These are phyloP conservation scores for Nipponia nippon DNA, from an alignment of 2,113 vertebrate genomes.

Conservation along the genomic window DNA sequence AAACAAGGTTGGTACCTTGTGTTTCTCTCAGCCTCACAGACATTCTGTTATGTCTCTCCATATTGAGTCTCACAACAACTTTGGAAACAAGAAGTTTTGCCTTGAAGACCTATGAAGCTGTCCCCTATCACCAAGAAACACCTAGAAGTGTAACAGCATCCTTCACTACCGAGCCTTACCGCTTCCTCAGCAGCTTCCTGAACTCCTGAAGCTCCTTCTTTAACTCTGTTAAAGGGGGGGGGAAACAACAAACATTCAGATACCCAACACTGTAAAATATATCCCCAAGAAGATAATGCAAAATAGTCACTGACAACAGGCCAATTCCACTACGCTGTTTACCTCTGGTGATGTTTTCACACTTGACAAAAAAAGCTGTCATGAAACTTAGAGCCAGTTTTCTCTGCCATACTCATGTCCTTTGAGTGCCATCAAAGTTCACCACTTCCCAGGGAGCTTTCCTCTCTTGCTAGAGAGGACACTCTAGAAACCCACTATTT, in stretches of 20 bases:
- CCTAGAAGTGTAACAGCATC: background rate
- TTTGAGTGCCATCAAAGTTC: background rate
- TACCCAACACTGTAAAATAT: background rate
- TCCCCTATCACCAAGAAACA: background rate
- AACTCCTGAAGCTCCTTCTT: constrained; percentile 74
- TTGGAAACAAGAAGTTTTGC: background rate
- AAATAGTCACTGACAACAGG: background rate
- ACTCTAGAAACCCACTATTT: background rate
- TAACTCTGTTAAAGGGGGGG: constrained; percentile 34
- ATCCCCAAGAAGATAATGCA: background rate
- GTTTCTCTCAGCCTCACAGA: background rate
- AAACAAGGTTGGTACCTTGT: background rate
- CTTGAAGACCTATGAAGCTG: background rate
- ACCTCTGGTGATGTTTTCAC: background rate
- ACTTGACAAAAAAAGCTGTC: background rate
- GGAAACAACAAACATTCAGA: background rate
- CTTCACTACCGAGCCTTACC: constrained; percentile 63
- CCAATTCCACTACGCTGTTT: background rate
- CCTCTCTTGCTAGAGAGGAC: background rate
- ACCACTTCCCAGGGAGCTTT: background rate
- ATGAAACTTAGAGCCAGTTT: background rate
- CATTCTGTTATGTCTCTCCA: background rate
- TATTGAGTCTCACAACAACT: background rate
- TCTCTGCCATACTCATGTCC: background rate
- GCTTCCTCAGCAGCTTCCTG: constrained; percentile 79